Conservation (phyloP, 2,797 vertebrate species). For the Spinus olivaceus region DNA sequence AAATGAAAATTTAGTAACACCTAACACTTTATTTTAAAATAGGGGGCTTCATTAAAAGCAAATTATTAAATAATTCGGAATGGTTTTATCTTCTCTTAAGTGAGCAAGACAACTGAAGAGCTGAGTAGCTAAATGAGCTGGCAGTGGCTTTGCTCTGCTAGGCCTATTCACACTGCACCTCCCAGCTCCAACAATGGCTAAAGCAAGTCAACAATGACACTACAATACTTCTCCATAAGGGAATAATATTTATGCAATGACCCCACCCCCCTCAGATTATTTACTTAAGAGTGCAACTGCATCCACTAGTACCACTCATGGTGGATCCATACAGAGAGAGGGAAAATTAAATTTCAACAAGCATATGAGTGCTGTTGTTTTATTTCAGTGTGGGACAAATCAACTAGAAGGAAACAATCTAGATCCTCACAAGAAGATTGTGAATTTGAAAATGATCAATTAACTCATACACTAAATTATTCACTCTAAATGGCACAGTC, state of each 20-base stretch:
- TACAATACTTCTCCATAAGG: constrained; percentile 17
- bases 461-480: background rate
- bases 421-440: background rate
- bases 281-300: constrained; percentile 51
- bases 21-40: background rate
- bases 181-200: constrained; percentile 27
- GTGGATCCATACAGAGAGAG: background rate
- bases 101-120: constrained; percentile 4
- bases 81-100: constrained; percentile 20
- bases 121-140: background rate
- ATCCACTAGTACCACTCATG: constrained; percentile 48
- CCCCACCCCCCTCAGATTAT: background rate
- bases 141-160: constrained; percentile 8
- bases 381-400: background rate
- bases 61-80: background rate
- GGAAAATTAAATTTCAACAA: constrained; percentile 28
- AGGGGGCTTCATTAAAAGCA: constrained; percentile 26
- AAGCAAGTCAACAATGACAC: constrained; percentile 34
- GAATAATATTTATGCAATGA: background rate
- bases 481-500: background rate
- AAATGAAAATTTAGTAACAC: background rate
- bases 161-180: background rate
- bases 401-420: background rate
- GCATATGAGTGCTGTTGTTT: background rate
- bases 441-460: background rate